Percentiles rank a stretch among this genome's conserved stretches.
These are phyloP conservation scores for Okamejei kenojei DNA, from an alignment of 2,797 vertebrate species.

Conservation along the genomic window DNA sequence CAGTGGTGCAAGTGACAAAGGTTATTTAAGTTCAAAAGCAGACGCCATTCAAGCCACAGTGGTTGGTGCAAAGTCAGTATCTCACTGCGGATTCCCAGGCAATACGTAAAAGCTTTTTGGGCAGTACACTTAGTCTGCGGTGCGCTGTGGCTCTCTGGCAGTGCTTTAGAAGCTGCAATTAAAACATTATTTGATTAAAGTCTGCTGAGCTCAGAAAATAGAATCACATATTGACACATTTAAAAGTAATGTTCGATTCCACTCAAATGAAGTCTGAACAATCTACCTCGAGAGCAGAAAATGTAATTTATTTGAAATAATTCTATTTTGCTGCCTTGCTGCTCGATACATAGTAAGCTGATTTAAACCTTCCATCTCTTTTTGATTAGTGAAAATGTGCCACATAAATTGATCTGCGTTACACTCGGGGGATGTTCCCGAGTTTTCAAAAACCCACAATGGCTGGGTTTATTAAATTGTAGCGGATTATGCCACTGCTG, in stretches of 20 bases:
- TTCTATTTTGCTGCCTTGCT: constrained; percentile 72
- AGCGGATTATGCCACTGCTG: constrained; percentile 59
- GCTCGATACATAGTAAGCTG: constrained; percentile 66
- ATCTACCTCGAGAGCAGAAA: constrained; percentile 73
- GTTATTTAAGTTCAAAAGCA: too few relatives aligned
- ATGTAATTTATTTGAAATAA: constrained; percentile 79
- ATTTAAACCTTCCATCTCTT: constrained; percentile 72
- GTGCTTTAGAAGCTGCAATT: constrained; percentile 13
- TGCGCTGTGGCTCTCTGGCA: not conserved
- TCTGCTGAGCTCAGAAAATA: constrained; percentile 57
- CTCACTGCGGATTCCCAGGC: not conserved
- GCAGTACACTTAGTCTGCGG: not conserved
- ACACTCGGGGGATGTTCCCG: constrained; percentile 65
- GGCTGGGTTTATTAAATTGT: constrained; percentile 72
- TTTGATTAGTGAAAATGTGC: constrained; percentile 65
- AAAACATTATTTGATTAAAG: constrained; percentile 39
- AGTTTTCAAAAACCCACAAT: constrained; percentile 67
- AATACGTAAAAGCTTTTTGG: not conserved
- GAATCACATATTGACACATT: constrained; percentile 65
- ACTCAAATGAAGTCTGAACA: constrained; percentile 72
- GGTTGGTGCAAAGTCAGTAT: not conserved
- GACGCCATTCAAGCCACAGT: not conserved
- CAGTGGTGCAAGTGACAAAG: too few relatives aligned
- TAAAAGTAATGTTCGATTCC: constrained; percentile 71
- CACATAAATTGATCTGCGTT: constrained; percentile 79